A percentile compares a stretch with the other conserved stretches of the same genome.
Evolutionary conservation across 2,797 vertebrate species (phyloP).

Genomic region (Brachyrhaphis roseni): DNA sequence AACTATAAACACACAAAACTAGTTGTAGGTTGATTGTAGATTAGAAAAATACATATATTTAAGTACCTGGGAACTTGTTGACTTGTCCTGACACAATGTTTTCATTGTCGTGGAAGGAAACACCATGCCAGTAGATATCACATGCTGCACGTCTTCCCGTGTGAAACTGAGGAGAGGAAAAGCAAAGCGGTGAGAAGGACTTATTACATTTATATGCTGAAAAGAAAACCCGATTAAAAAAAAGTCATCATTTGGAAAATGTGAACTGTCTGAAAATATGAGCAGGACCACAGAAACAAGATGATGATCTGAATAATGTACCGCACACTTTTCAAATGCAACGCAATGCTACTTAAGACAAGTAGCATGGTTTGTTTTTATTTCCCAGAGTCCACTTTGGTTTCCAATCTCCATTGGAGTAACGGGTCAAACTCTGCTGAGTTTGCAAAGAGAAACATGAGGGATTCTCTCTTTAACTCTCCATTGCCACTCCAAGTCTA

Average conservation of each 20-base stretch:
- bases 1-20: neutral
- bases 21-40: neutral
- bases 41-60: neutral
- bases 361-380: neutral
- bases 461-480: neutral
- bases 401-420: neutral
- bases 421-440: neutral
- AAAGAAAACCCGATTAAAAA: neutral
- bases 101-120: slow-evolving; percentile 94
- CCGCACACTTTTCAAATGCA: neutral
- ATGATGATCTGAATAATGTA: neutral
- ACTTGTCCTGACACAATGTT: slow-evolving; percentile 93
- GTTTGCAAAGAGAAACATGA: neutral
- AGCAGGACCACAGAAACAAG: neutral
- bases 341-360: neutral
- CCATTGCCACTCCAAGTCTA: neutral
- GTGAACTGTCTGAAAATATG: neutral
- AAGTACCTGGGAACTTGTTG: slow-evolving; percentile 98
- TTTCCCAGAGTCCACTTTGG: neutral
- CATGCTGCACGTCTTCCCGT: slow-evolving; percentile 90
- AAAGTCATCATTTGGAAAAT: neutral
- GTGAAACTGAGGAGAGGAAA: slow-evolving; percentile 83
- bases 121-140: slow-evolving; percentile 98
- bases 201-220: neutral
- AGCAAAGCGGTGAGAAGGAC: neutral